These are phyloP conservation scores for Zaprionus nigranus DNA, from an alignment of 1,140 invertebrate genomes.

Conservation along the genomic window DNA sequence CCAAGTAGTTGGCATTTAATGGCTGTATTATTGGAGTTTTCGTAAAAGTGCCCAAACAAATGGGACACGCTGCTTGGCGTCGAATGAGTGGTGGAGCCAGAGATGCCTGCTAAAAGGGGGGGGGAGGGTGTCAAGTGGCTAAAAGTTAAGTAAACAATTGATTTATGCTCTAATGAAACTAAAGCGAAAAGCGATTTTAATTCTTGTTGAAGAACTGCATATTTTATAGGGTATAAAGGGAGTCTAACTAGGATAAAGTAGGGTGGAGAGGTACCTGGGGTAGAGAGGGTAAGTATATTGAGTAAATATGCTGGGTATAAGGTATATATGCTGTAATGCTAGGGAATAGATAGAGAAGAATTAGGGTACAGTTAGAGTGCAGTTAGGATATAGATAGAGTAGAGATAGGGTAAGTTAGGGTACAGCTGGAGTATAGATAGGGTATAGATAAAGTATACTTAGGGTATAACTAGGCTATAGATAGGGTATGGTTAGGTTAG, in stretches of 20 bases:
- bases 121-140: constrained; percentile 13
- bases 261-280: background rate
- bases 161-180: constrained; percentile 29
- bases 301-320: background rate
- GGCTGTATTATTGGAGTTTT: constrained; percentile 79
- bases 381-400: background rate
- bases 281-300: too few relatives aligned
- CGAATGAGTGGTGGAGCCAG: background rate
- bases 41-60: constrained; percentile 70
- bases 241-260: background rate
- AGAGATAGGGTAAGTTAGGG: background rate
- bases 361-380: background rate
- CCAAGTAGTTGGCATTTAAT: constrained; percentile 80
- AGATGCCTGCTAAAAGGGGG: background rate
- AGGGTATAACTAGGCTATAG: too few relatives aligned
- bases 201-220: background rate
- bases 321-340: too few relatives aligned
- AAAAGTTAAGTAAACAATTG: constrained; percentile 33
- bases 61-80: constrained; percentile 59
- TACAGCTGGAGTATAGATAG: background rate
- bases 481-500: background rate
- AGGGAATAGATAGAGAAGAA: too few relatives aligned
- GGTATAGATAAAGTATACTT: background rate
- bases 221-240: background rate
- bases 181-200: constrained; percentile 1